Evolutionary conservation across 2,113 vertebrate species (phyloP).

Genomic region (Promerops cafer): DNA sequence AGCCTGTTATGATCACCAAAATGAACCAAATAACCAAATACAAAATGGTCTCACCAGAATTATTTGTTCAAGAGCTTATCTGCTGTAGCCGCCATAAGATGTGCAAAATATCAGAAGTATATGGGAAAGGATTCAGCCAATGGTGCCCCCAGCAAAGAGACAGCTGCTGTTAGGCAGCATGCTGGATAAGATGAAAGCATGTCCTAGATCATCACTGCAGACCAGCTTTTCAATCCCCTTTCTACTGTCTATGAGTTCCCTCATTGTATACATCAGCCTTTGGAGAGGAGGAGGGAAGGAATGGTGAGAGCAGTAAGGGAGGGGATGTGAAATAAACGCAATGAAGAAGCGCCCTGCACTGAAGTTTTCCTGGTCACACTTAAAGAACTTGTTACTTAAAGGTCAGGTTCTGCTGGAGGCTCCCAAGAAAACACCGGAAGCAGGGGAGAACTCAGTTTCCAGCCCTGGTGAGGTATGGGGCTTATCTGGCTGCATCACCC

Average conservation of each 20-base stretch:
- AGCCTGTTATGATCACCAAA: constrained; percentile 50
- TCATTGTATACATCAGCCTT: neutral
- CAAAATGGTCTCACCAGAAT: constrained; percentile 18
- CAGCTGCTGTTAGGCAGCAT: neutral
- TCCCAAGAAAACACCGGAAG: neutral
- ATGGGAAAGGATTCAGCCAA: neutral
- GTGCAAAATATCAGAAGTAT: neutral
- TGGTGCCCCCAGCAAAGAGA: neutral
- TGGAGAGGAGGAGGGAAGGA: neutral
- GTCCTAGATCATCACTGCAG: neutral
- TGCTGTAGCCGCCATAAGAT: neutral
- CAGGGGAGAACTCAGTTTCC: neutral
- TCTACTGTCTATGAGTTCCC: neutral
- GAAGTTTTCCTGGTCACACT: neutral
- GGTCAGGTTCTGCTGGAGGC: neutral
- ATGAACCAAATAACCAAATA: constrained; percentile 55
- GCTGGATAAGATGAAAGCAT: neutral
- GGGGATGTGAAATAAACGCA: neutral
- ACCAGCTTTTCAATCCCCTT: neutral
- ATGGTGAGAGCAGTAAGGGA: fast-evolving
- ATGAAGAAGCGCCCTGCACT: neutral
- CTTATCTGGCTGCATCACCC: neutral
- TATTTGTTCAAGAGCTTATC: constrained; percentile 8
- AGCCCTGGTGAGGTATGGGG: neutral
- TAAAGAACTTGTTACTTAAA: neutral